Conservation (phyloP, 2,797 vertebrate genomes). For the Enoplosus armatus region DNA sequence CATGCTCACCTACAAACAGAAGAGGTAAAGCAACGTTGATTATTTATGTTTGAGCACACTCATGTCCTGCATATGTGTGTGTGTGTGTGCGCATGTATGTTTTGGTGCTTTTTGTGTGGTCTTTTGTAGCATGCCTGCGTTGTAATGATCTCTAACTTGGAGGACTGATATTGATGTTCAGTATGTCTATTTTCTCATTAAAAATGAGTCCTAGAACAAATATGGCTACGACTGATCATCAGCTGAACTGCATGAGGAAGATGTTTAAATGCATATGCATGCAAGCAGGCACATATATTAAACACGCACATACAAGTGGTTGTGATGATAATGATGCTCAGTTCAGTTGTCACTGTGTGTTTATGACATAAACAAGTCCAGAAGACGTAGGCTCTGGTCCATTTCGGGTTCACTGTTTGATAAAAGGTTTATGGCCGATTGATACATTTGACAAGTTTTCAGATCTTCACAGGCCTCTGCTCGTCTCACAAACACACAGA, state of each 20-base stretch:
- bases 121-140: conserved; percentile 42
- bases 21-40: conserved; percentile 80
- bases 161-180: conserved; percentile 19
- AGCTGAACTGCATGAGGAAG: conserved; percentile 34
- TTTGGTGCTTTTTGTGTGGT: conserved; percentile 27
- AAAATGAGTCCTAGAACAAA: neutral
- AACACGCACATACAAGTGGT: neutral
- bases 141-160: conserved; percentile 16
- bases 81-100: conserved; percentile 42
- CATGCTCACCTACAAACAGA: conserved; percentile 91
- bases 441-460: neutral
- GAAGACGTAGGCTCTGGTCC: neutral
- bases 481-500: conserved; percentile 12
- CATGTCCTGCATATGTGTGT: conserved; percentile 29
- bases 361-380: conserved; percentile 1
- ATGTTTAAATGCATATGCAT: conserved; percentile 41
- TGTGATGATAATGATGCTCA: neutral
- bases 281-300: conserved; percentile 13
- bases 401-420: neutral
- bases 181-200: conserved; percentile 14
- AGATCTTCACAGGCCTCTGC: neutral
- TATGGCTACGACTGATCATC: neutral
- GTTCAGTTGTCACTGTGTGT: neutral
- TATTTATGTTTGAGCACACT: neutral
- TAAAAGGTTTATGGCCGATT: neutral